Base-by-base conservation (phyloP, 1,140 invertebrate species). In the Neodiprion pinetum region DNA sequence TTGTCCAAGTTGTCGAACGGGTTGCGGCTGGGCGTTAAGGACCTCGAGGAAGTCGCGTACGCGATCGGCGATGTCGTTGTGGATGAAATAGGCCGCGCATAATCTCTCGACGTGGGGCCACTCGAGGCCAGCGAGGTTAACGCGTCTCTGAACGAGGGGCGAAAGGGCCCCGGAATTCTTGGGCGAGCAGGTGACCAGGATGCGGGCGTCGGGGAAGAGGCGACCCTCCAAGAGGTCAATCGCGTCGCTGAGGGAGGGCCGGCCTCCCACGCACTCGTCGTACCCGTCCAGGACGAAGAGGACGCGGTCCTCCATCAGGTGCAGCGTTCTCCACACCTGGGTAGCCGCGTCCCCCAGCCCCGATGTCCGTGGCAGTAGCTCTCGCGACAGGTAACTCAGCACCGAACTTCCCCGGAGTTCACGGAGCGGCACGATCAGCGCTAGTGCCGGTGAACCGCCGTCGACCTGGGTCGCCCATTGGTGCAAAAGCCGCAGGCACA, bases 271-370 rank as follows among this genome's bases (percentile, higher is more conserved):
- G 48, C 86, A 87, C 72, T 90, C 89, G 78, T 91, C 90, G 80
- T 90, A 90, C 0, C 91, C 90, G 80, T 91, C 91, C 49, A 91
- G 80, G 21, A 91, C 85, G 76, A 91, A 90, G 8, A 91, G 82
- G 9, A 91, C 84, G 17, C 90, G 85, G 47, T 89, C 87, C 72
- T 90, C 90, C 72, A 90, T 79, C 1, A 88, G 76, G 72, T 89
- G 86, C 61, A 89, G 72, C 7, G 85, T 87, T 47, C 87, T 83
- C 88, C 88, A 89, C 7, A 88, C 81, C 70, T 88, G 86, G 53
- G 77, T 81, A 73, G 81, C 83, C 73, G 85, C 80, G 21, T 85
- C 82, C 8, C 81, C 73, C 23, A 83, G 74, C 8, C 78, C 79
- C 2, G 75, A 87, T 77, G 76, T 87, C 72, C 75, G 86, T 77